Evolutionary conservation across 2,113 vertebrate species (phyloP).

Genomic region (Phocoena sinus): DNA sequence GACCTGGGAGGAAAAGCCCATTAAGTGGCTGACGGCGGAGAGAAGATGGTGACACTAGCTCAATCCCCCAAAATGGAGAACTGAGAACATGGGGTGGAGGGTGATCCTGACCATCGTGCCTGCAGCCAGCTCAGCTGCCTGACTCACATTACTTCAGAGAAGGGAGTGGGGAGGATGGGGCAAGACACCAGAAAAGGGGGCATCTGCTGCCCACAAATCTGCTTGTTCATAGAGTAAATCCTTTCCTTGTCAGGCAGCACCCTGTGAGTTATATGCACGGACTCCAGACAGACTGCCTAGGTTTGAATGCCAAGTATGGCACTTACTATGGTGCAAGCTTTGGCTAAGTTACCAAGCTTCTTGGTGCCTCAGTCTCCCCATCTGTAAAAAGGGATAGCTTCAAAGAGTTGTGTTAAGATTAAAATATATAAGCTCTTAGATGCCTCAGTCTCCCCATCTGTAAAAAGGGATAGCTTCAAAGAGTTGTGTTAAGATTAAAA

Average conservation of each 20-base stretch:
- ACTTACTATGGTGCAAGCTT: not conserved
- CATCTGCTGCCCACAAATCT: no score
- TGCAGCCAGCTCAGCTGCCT: not conserved
- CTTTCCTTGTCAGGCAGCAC: not conserved
- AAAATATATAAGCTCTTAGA: not conserved
- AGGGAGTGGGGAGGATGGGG: accelerated
- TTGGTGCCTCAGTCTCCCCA: not conserved
- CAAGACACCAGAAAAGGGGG: not conserved
- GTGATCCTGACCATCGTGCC: not conserved
- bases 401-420: not conserved
- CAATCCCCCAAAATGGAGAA: not conserved
- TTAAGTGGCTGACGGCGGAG: not conserved
- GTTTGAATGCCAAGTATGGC: not conserved
- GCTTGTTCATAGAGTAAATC: not conserved
- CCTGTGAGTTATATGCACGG: no score
- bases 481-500: not conserved
- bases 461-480: not conserved
- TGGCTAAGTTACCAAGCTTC: not conserved
- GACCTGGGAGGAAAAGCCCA: not conserved
- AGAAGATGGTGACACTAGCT: not conserved
- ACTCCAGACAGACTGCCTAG: not conserved
- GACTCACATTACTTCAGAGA: not conserved
- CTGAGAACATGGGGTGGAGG: not conserved
- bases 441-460: not conserved
- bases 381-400: not conserved